Percentiles rank a stretch among this genome's conserved stretches.
These are phyloP conservation scores for Nipponia nippon DNA, from an alignment of 2,113 vertebrate genomes.

Conservation along the genomic window DNA sequence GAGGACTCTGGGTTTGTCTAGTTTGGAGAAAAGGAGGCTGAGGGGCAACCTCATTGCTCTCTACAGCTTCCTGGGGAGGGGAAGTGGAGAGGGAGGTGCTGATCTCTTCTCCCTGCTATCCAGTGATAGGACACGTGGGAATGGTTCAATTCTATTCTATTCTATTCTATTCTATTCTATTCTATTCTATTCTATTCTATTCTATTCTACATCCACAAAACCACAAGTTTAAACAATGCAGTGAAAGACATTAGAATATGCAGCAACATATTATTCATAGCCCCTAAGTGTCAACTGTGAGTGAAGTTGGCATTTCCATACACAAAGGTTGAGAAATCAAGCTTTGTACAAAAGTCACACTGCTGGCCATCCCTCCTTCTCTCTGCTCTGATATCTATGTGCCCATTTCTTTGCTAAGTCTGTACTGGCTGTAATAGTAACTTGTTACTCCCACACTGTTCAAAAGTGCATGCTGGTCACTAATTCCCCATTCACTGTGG, in stretches of 20 bases:
- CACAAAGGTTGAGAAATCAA: not conserved
- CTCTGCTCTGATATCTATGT: not conserved
- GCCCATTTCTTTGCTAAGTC: not conserved
- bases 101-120: not conserved
- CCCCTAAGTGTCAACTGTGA: not conserved
- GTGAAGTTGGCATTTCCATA: not conserved
- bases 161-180: too few relatives aligned
- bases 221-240: not conserved
- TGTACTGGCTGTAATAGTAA: not conserved
- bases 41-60: not conserved
- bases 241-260: not conserved
- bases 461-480: rapidly evolving
- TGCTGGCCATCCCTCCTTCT: not conserved
- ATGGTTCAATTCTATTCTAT: not conserved
- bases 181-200: not conserved
- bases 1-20: not conserved
- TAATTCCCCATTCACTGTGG: not conserved
- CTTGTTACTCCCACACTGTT: not conserved
- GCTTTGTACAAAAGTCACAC: not conserved
- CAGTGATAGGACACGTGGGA: not conserved
- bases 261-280: not conserved
- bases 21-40: not conserved
- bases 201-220: not conserved
- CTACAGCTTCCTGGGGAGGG: not conserved
- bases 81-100: not conserved